phyloP scores from a whole-genome alignment of 2,797 vertebrate genomes.

The Rhynchotus rufescens region DNA sequence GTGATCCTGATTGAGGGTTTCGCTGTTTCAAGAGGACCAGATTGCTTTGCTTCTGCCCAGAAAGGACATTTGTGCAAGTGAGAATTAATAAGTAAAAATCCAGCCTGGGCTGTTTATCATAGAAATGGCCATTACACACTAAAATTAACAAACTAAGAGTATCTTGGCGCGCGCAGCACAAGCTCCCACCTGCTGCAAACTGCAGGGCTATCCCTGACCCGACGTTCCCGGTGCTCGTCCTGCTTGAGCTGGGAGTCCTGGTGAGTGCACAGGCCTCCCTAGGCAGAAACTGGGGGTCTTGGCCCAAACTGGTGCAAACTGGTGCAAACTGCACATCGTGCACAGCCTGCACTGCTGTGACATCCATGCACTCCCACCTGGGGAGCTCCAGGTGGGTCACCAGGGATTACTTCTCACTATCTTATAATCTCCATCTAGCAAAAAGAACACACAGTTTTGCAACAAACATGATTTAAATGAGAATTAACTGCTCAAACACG shows the following conservation, averaged over 20 bases:
- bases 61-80: slow-evolving; percentile 58
- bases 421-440: no score
- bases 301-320: background rate
- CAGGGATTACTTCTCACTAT: background rate
- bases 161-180: background rate
- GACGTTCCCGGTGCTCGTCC: no score
- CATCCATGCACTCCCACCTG: background rate
- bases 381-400: background rate
- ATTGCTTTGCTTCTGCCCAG: slow-evolving; percentile 28
- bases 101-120: background rate
- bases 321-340: background rate
- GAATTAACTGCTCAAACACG: background rate
- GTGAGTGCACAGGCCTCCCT: no score
- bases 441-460: background rate
- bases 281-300: background rate
- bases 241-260: no score
- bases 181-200: background rate
- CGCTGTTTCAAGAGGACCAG: slow-evolving; percentile 37
- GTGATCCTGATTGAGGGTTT: background rate
- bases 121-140: background rate
- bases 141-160: background rate
- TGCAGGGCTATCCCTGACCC: no score
- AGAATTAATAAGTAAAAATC: background rate
- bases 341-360: background rate
- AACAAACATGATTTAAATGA: background rate